Conservation (phyloP, 2,113 vertebrate genomes). For the Eulemur macaco region DNA sequence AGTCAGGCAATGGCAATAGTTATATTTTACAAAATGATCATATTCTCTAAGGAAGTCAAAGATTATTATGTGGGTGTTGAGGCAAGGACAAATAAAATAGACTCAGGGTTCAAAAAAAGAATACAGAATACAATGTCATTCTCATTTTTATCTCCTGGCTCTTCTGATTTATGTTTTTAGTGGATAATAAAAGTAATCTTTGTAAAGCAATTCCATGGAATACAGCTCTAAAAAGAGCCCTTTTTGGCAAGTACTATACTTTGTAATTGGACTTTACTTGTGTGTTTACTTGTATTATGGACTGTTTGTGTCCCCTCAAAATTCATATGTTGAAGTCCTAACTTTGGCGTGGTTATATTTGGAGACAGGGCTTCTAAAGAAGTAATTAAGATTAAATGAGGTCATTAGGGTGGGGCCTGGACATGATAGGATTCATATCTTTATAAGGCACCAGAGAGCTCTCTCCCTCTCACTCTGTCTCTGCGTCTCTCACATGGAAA, state of each 20-base stretch:
- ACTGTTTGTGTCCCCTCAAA: not conserved
- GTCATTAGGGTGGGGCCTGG: not conserved
- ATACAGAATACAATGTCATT: not conserved
- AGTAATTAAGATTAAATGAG: not conserved
- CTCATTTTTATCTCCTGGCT: not conserved
- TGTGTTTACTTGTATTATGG: not conserved
- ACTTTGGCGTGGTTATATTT: not conserved
- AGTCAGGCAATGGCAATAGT: not conserved
- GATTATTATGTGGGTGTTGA: not conserved
- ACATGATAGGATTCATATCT: not conserved
- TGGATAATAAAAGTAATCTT: not conserved
- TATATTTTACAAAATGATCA: constrained; percentile 23
- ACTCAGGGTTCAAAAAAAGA: not conserved
- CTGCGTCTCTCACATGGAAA: not conserved
- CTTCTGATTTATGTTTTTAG: constrained; percentile 29
- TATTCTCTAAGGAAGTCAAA: constrained; percentile 32
- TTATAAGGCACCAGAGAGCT: not conserved
- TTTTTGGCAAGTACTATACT: not conserved
- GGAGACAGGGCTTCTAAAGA: not conserved
- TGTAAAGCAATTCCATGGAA: not conserved
- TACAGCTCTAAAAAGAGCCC: not conserved
- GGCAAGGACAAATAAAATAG: not conserved
- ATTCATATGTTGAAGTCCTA: not conserved
- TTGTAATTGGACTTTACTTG: not conserved
- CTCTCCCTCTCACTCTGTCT: no score